These are phyloP conservation scores for Beris morrisii DNA, from an alignment of 2,888 invertebrate species.

Conservation along the genomic window DNA sequence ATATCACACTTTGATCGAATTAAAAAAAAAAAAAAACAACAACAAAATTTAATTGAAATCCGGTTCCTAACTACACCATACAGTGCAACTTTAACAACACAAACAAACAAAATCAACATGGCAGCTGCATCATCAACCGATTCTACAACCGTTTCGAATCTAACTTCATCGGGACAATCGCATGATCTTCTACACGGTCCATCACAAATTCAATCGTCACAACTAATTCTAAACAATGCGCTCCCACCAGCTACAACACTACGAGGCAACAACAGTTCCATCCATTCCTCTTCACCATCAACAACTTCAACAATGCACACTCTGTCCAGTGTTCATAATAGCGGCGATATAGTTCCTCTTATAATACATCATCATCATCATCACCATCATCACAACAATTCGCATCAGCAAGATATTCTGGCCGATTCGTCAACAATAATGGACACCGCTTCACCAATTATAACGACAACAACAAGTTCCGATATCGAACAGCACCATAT, in stretches of 20 bases:
- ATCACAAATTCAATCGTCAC: conserved; percentile 16
- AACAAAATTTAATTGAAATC: too few species aligned
- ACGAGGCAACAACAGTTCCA: conserved; percentile 27
- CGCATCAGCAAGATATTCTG: conserved; percentile 2
- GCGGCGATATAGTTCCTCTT: conserved; percentile 22
- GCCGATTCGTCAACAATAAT: conserved; percentile 24
- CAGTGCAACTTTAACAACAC: conserved; percentile 1
- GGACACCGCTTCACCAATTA: conserved; percentile 9
- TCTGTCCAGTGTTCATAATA: conserved; percentile 5
- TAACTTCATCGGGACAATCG: conserved; percentile 17
- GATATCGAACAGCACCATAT: conserved; percentile 9
- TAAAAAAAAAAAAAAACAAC: too few species aligned
- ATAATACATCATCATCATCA: conserved; percentile 14
- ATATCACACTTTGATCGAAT: too few species aligned
- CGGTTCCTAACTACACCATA: too few species aligned
- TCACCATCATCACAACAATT: conserved; percentile 11
- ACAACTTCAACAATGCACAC: conserved; percentile 8
- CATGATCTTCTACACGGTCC: conserved; percentile 17
- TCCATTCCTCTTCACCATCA: conserved; percentile 12
- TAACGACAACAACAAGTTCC: conserved; percentile 7
- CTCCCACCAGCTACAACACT: conserved; percentile 33
- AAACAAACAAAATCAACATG: conserved; percentile 26
- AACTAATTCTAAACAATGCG: conserved; percentile 13
- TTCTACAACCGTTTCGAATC: conserved; percentile 14
- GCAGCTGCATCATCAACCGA: conserved; percentile 36